Conservation (phyloP, 2,888 invertebrate genomes). For the Cantharis nigra region DNA sequence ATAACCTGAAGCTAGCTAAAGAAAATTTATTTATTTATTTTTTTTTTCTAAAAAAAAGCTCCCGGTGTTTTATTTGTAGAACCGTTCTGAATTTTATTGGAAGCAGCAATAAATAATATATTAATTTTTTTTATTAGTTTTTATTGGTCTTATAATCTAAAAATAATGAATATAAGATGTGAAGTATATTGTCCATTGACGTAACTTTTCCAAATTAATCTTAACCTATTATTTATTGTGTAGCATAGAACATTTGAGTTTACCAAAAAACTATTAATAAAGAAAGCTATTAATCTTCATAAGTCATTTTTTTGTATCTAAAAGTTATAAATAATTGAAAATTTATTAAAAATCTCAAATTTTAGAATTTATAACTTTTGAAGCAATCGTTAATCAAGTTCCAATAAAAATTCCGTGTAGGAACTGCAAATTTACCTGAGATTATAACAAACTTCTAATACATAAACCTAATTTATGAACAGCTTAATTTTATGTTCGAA, state of each 20-base stretch:
- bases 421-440: neutral
- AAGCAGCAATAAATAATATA: neutral
- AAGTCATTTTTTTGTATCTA: neutral
- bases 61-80: neutral
- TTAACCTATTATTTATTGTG: neutral
- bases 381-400: neutral
- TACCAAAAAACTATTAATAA: neutral
- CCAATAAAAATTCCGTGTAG: neutral
- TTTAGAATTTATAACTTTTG: neutral
- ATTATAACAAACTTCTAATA: neutral
- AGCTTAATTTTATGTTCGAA: neutral
- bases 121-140: too few relatives aligned
- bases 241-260: neutral
- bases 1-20: neutral
- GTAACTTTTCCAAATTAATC: neutral
- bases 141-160: too few relatives aligned
- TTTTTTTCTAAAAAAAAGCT: neutral
- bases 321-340: neutral
- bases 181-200: neutral
- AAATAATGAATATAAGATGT: neutral
- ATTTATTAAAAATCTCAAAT: neutral
- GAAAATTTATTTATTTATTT: neutral
- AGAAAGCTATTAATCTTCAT: neutral
- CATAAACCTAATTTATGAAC: slow-evolving; percentile 1
- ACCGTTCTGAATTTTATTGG: neutral